These are phyloP conservation scores for Microplitis demolitor DNA, from an alignment of 1,140 invertebrate species.

Conservation along the genomic window DNA sequence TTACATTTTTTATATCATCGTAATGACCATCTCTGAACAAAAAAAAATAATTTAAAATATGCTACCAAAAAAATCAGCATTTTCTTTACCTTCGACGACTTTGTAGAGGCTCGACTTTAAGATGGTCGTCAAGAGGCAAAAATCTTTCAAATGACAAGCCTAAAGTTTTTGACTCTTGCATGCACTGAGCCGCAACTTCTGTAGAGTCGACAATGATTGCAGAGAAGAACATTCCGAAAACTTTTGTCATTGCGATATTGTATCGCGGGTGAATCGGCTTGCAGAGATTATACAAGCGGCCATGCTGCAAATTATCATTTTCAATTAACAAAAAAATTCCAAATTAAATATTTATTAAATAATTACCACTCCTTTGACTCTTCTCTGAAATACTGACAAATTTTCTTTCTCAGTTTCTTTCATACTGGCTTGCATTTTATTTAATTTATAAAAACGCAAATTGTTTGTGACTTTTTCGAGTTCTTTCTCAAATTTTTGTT, in stretches of 20 bases:
- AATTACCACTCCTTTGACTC: slow-evolving; percentile 70
- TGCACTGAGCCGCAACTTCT: slow-evolving; percentile 91
- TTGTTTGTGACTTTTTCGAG: slow-evolving; percentile 83
- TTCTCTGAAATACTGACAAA: slow-evolving; percentile 89
- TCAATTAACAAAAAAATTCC: background rate
- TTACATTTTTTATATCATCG: slow-evolving; percentile 69
- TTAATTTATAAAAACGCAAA: slow-evolving; percentile 89
- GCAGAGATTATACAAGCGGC: slow-evolving; percentile 95
- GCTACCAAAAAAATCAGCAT: no score
- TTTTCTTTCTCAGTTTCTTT: slow-evolving; percentile 90
- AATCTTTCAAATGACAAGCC: slow-evolving; percentile 96
- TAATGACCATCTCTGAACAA: background rate
- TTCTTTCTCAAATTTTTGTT: slow-evolving; percentile 77
- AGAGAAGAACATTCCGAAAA: slow-evolving; percentile 94
- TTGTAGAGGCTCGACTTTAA: slow-evolving; percentile 83
- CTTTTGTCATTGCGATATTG: slow-evolving; percentile 95
- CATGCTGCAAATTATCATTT: slow-evolving; percentile 69
- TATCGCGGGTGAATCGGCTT: slow-evolving; percentile 92
- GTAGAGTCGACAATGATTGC: slow-evolving; percentile 97
- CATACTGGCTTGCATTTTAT: slow-evolving; percentile 91
- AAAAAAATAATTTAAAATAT: no score
- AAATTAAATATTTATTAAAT: slow-evolving; percentile 23
- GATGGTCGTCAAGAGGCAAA: slow-evolving; percentile 84
- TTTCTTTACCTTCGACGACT: slow-evolving; percentile 31
- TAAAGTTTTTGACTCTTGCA: slow-evolving; percentile 74